A percentile compares a stretch with the other conserved stretches of the same genome.
Conservation (phyloP, 2,113 vertebrate genomes). For the Phyllopteryx taeniolatus region DNA sequence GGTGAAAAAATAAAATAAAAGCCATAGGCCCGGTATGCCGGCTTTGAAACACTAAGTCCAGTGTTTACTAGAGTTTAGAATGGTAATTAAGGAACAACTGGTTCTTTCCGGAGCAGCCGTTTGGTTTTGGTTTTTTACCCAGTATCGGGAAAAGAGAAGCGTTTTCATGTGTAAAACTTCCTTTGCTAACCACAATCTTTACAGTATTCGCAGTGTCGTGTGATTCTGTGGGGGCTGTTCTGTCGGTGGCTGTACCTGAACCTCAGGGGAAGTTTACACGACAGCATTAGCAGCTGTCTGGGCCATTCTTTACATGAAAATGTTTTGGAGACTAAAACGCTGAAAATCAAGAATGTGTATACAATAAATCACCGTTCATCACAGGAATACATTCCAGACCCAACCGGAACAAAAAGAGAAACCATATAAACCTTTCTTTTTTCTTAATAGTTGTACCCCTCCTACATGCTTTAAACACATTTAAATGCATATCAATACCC, state of each 20-base stretch:
- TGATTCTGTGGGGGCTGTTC: background rate
- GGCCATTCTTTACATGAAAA: background rate
- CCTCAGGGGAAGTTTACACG: background rate
- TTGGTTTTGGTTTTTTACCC: conserved; percentile 59
- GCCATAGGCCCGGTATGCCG: conserved; percentile 40
- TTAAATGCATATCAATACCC: too few relatives aligned
- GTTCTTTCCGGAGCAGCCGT: conserved; percentile 54
- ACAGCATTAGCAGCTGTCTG: background rate
- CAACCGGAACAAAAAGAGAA: too few relatives aligned
- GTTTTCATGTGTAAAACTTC: conserved; percentile 59
- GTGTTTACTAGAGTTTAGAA: conserved; percentile 55
- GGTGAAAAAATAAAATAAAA: conserved; percentile 27
- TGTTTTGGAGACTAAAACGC: background rate
- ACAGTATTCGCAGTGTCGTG: background rate
- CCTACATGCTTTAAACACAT: too few relatives aligned
- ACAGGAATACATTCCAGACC: too few relatives aligned
- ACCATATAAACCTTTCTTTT: too few relatives aligned
- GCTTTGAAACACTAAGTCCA: conserved; percentile 56
- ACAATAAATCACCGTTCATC: too few relatives aligned
- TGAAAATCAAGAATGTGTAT: too few relatives aligned
- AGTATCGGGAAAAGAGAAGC: conserved; percentile 54
- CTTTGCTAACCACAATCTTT: conserved; percentile 3
- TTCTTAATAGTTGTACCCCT: too few relatives aligned
- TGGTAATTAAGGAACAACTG: conserved; percentile 60
- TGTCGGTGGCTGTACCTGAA: conserved; percentile 27